A percentile compares a stretch with the other conserved stretches of the same genome.
Conservation (phyloP, 2,888 invertebrate species). For the Anthophora plumipes region DNA sequence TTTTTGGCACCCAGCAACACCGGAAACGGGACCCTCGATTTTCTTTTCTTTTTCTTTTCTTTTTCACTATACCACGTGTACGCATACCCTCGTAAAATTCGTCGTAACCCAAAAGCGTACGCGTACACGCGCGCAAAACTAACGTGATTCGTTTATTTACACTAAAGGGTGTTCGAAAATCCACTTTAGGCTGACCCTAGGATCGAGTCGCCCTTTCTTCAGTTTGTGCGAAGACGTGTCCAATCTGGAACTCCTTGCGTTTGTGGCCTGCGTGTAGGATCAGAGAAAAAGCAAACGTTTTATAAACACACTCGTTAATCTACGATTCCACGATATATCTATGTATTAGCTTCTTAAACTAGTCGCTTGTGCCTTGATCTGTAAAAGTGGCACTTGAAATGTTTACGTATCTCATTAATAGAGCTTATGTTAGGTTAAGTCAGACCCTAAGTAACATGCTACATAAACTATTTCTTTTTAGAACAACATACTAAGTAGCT, state of each 20-base stretch:
- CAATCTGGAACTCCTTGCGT: constrained; percentile 52
- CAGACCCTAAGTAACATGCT: no score
- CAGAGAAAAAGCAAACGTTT: constrained; percentile 1
- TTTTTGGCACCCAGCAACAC: constrained; percentile 63
- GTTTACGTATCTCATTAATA: no score
- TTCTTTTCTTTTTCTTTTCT: neutral
- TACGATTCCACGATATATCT: neutral
- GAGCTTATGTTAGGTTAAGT: no score
- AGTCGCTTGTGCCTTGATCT: no score
- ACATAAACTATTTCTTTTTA: no score
- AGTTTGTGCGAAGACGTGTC: constrained; percentile 61
- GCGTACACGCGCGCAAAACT: constrained; percentile 22
- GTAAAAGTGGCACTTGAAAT: no score
- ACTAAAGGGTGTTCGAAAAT: constrained; percentile 41
- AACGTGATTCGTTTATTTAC: constrained; percentile 60
- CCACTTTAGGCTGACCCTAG: constrained; percentile 46
- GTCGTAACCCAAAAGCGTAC: constrained; percentile 15
- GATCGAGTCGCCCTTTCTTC: constrained; percentile 46
- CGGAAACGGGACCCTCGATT: constrained; percentile 20
- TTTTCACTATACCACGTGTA: constrained; percentile 18
- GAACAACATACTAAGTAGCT: no score
- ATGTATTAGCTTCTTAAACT: no score
- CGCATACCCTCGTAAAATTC: constrained; percentile 4
- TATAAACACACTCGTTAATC: constrained; percentile 13
- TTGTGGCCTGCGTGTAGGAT: constrained; percentile 26